These are phyloP conservation scores for Calliopum simillimum DNA, from an alignment of 2,888 invertebrate genomes.

Conservation along the genomic window DNA sequence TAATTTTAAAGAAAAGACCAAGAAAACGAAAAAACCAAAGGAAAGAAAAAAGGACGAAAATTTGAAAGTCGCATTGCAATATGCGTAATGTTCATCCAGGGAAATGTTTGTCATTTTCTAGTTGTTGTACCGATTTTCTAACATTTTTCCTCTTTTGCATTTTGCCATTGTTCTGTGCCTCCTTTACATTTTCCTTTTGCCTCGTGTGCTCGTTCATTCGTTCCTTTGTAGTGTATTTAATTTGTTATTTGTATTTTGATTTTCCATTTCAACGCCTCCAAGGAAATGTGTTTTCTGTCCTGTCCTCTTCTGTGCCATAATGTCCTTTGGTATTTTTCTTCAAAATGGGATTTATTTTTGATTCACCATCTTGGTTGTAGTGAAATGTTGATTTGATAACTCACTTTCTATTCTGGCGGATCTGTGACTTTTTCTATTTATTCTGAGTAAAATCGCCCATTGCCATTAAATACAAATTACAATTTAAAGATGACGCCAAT, in stretches of 20 bases:
- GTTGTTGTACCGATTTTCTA: not conserved
- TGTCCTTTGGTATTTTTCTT: not conserved
- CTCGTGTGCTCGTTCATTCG: not conserved
- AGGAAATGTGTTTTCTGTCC: slow-evolving; percentile 9
- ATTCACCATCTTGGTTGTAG: too few species aligned
- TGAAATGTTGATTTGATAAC: too few species aligned
- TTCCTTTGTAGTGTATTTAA: slow-evolving; percentile 24
- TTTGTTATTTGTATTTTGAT: slow-evolving; percentile 29
- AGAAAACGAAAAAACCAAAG: not conserved
- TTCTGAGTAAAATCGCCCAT: too few species aligned
- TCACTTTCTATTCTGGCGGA: too few species aligned
- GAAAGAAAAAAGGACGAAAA: slow-evolving; percentile 6
- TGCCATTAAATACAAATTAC: too few species aligned
- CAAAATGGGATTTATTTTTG: not conserved
- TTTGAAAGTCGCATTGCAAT: slow-evolving; percentile 39
- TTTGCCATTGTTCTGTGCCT: not conserved
- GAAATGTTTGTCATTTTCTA: not conserved
- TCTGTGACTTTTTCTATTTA: slow-evolving; percentile 1
- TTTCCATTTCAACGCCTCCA: slow-evolving; percentile 29
- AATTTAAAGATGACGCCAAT: too few species aligned
- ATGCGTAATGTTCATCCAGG: slow-evolving; percentile 25
- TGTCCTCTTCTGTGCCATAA: not conserved
- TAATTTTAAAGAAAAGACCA: slow-evolving; percentile 27
- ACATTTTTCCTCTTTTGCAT: not conserved
- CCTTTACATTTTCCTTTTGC: not conserved